A percentile compares a stretch with the other conserved stretches of the same genome.
Conservation (phyloP, 2,113 vertebrate genomes). For the human (Homo sapiens) region DNA sequence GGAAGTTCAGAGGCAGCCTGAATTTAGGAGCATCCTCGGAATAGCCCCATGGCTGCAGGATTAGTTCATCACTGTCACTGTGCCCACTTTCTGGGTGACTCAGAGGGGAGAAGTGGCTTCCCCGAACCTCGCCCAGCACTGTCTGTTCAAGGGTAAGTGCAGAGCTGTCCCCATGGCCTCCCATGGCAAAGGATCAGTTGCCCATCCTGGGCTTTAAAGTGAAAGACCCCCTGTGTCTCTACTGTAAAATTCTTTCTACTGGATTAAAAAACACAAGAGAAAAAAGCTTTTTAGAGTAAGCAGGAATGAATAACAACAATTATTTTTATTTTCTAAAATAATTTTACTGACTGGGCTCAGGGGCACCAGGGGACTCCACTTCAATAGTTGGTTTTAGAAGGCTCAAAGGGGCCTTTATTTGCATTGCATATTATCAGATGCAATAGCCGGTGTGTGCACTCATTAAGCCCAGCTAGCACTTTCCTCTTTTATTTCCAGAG, state of each 20-base stretch:
- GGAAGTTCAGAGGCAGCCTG: neutral
- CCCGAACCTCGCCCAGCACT: neutral
- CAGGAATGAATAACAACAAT: neutral
- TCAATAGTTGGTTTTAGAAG: neutral
- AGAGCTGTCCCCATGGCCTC: neutral
- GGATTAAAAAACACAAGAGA: neutral
- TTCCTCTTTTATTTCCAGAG: constrained; percentile 63
- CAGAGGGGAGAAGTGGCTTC: neutral
- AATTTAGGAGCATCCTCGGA: neutral
- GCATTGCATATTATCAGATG: constrained; percentile 31
- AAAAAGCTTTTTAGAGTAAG: neutral
- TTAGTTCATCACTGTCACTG: neutral
- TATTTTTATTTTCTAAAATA: constrained; percentile 43
- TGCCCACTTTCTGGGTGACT: fast-evolving
- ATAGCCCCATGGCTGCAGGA: neutral
- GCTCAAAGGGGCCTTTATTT: constrained; percentile 22
- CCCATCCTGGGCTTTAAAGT: neutral
- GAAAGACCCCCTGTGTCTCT: neutral
- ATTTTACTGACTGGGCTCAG: constrained; percentile 47
- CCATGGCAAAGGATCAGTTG: neutral
- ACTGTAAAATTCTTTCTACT: neutral
- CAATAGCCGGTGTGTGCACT: neutral
- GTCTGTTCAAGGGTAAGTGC: neutral
- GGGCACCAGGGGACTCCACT: neutral
- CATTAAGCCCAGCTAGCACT: constrained; percentile 48